Conservation (phyloP, 2,113 vertebrate species). For the Athene cunicularia region DNA sequence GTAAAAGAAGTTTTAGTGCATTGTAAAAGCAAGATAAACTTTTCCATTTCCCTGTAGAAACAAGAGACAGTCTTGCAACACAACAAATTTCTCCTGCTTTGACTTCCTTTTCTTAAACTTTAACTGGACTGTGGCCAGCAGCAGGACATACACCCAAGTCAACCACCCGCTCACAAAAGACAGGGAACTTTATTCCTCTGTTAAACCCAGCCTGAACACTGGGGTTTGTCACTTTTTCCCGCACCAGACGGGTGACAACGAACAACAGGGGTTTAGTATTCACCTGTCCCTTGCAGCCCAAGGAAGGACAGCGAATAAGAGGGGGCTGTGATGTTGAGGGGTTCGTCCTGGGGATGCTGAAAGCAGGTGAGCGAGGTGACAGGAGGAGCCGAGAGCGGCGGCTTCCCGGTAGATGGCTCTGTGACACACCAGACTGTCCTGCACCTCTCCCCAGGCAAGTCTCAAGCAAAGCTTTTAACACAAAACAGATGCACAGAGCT, state of each 20-base stretch:
- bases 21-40: not conserved
- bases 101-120: not conserved
- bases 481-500: not conserved
- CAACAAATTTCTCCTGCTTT: not conserved
- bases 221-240: not conserved
- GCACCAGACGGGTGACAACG: rapidly evolving
- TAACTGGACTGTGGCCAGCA: not conserved
- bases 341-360: not conserved
- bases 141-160: not conserved
- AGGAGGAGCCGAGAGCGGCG: not conserved
- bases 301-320: not conserved
- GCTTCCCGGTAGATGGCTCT: slow-evolving; percentile 57
- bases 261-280: rapidly evolving
- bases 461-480: not conserved
- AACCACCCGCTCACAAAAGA: not conserved
- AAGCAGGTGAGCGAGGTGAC: not conserved
- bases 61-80: not conserved
- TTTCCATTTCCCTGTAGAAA: not conserved
- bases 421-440: not conserved
- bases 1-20: not conserved
- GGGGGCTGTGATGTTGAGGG: not conserved
- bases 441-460: not conserved
- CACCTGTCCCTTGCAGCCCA: not conserved
- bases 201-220: not conserved
- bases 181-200: too few species aligned